Evolutionary conservation across 2,113 vertebrate species (phyloP).

Genomic region (Piaya cayana): DNA sequence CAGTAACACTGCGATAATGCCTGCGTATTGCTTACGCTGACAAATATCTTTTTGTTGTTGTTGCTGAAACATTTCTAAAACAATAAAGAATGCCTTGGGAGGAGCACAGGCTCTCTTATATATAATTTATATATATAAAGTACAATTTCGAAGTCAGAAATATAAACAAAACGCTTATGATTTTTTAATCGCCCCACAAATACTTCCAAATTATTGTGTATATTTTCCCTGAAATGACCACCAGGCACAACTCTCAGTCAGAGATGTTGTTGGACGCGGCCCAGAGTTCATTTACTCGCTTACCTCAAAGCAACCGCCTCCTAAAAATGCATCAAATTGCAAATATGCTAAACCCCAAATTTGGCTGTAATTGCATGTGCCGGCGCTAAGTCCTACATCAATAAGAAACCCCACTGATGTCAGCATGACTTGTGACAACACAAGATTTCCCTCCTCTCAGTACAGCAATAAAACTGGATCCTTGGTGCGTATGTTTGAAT

Average conservation of each 20-base stretch:
- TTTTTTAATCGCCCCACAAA: neutral
- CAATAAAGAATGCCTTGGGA: neutral
- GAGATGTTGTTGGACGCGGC: neutral
- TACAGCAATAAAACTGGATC: neutral
- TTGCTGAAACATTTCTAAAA: neutral
- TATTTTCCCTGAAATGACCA: neutral
- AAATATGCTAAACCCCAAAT: slow-evolving; percentile 41
- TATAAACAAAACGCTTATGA: neutral
- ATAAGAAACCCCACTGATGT: slow-evolving; percentile 54
- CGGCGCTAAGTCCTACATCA: slow-evolving; percentile 31
- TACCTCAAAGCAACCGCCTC: neutral
- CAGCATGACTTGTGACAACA: slow-evolving; percentile 58
- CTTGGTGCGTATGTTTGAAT: slow-evolving; percentile 3
- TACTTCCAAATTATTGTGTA: neutral
- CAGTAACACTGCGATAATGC: neutral
- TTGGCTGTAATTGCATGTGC: slow-evolving; percentile 30
- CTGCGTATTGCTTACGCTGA: neutral
- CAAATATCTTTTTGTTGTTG: neutral
- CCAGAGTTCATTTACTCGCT: neutral
- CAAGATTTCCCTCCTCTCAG: slow-evolving; percentile 3
- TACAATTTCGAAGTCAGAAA: neutral
- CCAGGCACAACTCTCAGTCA: neutral
- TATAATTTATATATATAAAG: accelerated
- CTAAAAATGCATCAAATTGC: neutral
- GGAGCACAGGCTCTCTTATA: neutral